These are phyloP conservation scores for Baronia brevicornis DNA, from an alignment of 2,888 invertebrate species.

Conservation along the genomic window DNA sequence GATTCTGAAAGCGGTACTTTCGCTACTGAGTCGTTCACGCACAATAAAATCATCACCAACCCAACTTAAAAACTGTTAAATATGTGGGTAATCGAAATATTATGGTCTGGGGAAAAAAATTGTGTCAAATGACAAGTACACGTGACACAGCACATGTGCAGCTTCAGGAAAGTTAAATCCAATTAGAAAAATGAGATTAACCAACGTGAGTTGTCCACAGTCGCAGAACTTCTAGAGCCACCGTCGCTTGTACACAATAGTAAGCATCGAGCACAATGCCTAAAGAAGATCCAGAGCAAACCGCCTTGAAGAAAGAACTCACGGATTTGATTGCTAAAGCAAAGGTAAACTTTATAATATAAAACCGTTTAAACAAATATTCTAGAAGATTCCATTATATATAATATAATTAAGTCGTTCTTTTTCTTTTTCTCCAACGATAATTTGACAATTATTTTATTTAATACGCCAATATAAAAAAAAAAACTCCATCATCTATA, in stretches of 20 bases:
- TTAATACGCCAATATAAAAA: no score
- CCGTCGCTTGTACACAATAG: conserved; percentile 1
- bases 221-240: conserved; percentile 7
- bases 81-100: no score
- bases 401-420: background rate
- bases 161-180: conserved; percentile 57
- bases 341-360: conserved; percentile 73
- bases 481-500: no score
- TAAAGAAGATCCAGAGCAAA: conserved; percentile 88
- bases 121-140: conserved; percentile 28
- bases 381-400: background rate
- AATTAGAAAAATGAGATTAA: conserved; percentile 57
- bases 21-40: no score
- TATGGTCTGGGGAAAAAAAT: no score
- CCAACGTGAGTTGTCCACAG: conserved; percentile 17
- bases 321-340: conserved; percentile 86
- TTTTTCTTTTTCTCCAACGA: no score
- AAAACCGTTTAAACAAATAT: background rate
- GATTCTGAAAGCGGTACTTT: no score
- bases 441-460: no score
- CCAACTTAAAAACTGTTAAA: no score
- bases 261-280: conserved; percentile 73
- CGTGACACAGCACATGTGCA: conserved; percentile 55
- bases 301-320: conserved; percentile 86
- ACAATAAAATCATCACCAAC: no score